Conservation (phyloP, 2,797 vertebrate species). For the Lycodopsis pacificus region DNA sequence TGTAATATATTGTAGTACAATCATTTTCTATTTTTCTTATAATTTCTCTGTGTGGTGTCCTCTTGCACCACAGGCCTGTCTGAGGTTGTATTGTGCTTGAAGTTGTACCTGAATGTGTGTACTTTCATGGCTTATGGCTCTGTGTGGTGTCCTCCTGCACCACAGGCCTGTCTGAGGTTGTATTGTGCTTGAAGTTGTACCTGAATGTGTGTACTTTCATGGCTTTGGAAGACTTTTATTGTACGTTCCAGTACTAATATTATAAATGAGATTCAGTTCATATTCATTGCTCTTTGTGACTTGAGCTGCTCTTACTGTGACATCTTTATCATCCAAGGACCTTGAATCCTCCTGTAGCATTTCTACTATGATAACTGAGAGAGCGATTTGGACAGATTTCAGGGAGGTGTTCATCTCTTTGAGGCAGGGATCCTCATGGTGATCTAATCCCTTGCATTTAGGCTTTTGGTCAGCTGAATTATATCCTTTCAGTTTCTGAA, state of each 20-base stretch:
- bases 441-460: slow-evolving; percentile 67
- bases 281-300: slow-evolving; percentile 31
- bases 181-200: not conserved
- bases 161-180: not conserved
- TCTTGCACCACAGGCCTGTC: not conserved
- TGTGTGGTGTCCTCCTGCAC: not conserved
- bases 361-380: slow-evolving; percentile 53
- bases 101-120: not conserved
- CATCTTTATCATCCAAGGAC: slow-evolving; percentile 58
- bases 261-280: slow-evolving; percentile 35
- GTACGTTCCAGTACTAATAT: slow-evolving; percentile 13
- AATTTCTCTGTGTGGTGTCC: not conserved
- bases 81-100: not conserved
- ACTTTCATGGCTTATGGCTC: not conserved
- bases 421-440: slow-evolving; percentile 50
- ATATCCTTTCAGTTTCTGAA: slow-evolving; percentile 67
- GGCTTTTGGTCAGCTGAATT: slow-evolving; percentile 67
- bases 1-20: not conserved
- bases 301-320: slow-evolving; percentile 54
- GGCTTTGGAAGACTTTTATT: slow-evolving; percentile 26
- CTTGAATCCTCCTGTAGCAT: slow-evolving; percentile 55
- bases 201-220: not conserved
- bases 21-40: not conserved
- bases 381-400: slow-evolving; percentile 60
- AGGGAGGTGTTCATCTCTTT: slow-evolving; percentile 57